Percentiles rank a stretch among this genome's conserved stretches.
phyloP scores from a whole-genome alignment of 2,797 vertebrate species.

The Onychomys leucogaster region DNA sequence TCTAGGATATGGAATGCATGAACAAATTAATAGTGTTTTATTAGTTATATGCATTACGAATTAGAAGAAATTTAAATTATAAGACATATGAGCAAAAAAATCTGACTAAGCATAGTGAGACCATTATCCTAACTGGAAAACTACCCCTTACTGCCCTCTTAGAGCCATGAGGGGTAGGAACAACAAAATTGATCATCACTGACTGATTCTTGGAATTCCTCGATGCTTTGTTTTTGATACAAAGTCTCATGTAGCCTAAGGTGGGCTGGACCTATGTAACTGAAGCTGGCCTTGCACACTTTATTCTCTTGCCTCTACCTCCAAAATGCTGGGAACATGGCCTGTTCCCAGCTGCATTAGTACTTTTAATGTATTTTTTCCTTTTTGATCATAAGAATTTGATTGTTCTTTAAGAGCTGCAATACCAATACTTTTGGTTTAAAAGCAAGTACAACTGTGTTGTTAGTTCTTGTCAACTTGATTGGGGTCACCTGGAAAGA shows the following conservation, averaged over 20 bases:
- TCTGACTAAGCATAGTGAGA: background rate
- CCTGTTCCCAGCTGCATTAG: background rate
- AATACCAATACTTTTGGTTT: background rate
- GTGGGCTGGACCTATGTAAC: background rate
- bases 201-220: background rate
- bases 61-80: constrained; percentile 4
- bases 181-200: background rate
- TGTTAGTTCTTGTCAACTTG: background rate
- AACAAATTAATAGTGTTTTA: constrained; percentile 21
- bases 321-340: background rate
- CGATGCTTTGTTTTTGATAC: background rate
- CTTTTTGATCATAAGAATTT: constrained; percentile 10
- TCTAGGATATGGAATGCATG: background rate
- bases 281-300: background rate
- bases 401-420: constrained; percentile 39
- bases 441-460: background rate
- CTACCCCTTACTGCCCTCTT: background rate
- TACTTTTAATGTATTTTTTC: background rate
- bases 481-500: background rate
- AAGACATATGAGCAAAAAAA: background rate
- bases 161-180: background rate
- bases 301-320: background rate
- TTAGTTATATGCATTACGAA: constrained; percentile 9
- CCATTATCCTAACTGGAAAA: background rate
- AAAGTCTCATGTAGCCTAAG: background rate